Conservation (phyloP, 2,888 invertebrate genomes). For the Sclerodermus sp. region DNA sequence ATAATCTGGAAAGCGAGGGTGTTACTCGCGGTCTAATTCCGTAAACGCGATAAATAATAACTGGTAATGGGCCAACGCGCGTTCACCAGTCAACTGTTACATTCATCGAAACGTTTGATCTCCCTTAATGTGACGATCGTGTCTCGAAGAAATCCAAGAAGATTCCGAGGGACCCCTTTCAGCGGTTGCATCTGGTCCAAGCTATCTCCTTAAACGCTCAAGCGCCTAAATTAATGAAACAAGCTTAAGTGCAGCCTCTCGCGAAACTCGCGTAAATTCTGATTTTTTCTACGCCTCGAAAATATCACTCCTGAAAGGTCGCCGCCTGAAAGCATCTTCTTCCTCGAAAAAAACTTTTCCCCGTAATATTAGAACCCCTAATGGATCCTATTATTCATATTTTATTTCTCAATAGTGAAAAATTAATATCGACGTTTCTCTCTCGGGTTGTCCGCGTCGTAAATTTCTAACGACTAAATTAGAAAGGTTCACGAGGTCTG, state of each 20-base stretch:
- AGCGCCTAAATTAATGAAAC: conserved; percentile 15
- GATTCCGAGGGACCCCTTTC: conserved; percentile 37
- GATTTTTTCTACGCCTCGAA: too few species aligned
- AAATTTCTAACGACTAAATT: too few species aligned
- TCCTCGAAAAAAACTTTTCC: too few species aligned
- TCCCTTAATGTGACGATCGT: conserved; percentile 44
- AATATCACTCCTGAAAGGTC: too few species aligned
- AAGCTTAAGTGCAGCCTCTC: neutral
- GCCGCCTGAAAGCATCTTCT: too few species aligned
- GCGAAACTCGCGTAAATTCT: neutral
- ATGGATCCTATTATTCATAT: too few species aligned
- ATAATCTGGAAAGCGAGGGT: neutral
- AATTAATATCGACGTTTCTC: too few species aligned
- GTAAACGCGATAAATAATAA: conserved; percentile 31
- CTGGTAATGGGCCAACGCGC: conserved; percentile 21
- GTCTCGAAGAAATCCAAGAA: conserved; percentile 33
- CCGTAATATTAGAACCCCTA: too few species aligned
- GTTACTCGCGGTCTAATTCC: conserved; percentile 20
- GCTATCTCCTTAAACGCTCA: conserved; percentile 6
- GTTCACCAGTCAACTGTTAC: conserved; percentile 19
- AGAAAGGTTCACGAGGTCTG: too few species aligned
- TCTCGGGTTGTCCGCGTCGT: too few species aligned
- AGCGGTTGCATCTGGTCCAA: conserved; percentile 3
- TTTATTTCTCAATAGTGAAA: too few species aligned
- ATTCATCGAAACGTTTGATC: conserved; percentile 29